Conservation (phyloP, 2,888 invertebrate genomes). For the Oscheius onirici region DNA sequence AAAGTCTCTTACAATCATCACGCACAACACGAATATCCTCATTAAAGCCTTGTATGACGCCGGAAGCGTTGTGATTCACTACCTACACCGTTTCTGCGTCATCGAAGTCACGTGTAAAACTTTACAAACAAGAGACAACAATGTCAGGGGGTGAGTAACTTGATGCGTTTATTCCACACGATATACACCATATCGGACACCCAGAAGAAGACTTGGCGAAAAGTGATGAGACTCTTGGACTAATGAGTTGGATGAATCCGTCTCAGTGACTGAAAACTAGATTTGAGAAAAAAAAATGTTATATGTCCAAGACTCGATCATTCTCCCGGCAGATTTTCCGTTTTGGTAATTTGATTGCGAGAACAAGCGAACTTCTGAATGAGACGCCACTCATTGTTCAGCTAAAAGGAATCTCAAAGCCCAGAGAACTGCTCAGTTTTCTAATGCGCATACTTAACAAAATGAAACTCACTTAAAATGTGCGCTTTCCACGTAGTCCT, state of each 20-base stretch:
- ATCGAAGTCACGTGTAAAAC: no score
- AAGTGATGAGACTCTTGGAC: background rate
- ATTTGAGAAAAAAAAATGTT: background rate
- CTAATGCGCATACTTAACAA: slow-evolving; percentile 21
- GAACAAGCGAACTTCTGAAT: background rate
- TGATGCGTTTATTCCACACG: slow-evolving; percentile 13
- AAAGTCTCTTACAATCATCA: background rate
- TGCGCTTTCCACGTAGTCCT: slow-evolving; percentile 36
- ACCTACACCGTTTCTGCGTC: background rate
- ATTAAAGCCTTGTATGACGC: background rate
- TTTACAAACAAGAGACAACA: no score
- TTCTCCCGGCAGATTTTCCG: no score
- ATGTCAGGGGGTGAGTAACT: background rate
- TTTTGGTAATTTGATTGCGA: background rate
- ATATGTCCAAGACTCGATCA: no score
- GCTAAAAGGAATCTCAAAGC: background rate
- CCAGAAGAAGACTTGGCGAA: background rate
- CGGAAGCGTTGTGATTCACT: background rate
- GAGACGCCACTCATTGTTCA: background rate
- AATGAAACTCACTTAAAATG: slow-evolving; percentile 20
- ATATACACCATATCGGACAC: slow-evolving; percentile 12
- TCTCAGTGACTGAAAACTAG: background rate
- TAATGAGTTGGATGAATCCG: background rate
- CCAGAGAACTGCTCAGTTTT: background rate
- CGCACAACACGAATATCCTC: background rate